Evolutionary conservation across 2,113 vertebrate species (phyloP), one percentile per base, ranked within the genome.

Genomic region (Coptodon bakossiorum): DNA sequence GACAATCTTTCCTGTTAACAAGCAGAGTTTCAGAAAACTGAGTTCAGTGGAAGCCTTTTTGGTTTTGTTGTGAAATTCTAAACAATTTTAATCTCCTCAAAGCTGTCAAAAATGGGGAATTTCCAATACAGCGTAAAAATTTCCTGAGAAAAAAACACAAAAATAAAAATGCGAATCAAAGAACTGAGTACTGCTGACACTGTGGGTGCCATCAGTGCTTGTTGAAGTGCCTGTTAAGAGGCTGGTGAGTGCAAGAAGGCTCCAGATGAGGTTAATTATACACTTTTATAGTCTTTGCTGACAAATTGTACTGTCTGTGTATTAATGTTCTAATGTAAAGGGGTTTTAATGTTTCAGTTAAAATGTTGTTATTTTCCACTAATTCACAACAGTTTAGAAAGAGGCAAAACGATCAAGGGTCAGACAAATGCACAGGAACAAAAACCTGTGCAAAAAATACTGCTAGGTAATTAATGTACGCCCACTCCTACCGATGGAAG

Each of bases 241-340:
- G 81, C 73, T 34, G 61, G 81, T 73, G 45, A 83, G 52, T 79
- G 8, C 40, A 43, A 54, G 29, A 36, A 79, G 8, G n/a, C 34
- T 36, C 76, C 50, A 88, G n/a, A 31, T 78, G 17, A 83, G 29
- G 80, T 79, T 86, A 90, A 94, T 92, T 86, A 86, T 38, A 84
- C 48, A 61, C 84, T 88, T 73, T 93, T 79, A 71, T 78, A 22
- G 36, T 59, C 78, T 48, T 45, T 61, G 13, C 84, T 86, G 73
- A 87, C 43, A 71, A 45, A 82, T 63, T 68, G 19, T 34, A 19
- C 19, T 68, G 61, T 79, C 6, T 80, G 43, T 53, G 8, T 52
- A 17, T 48, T 71, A 29, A 59, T 81, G 31, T 54, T 54, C 19
- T 31, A 89, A 59, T 10, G 6, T 81, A 17, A 86, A 86, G 61